Percentiles rank a stretch among this genome's conserved stretches.
phyloP scores from a whole-genome alignment of 2,888 invertebrate species.

The Bruchidius siliquastri region DNA sequence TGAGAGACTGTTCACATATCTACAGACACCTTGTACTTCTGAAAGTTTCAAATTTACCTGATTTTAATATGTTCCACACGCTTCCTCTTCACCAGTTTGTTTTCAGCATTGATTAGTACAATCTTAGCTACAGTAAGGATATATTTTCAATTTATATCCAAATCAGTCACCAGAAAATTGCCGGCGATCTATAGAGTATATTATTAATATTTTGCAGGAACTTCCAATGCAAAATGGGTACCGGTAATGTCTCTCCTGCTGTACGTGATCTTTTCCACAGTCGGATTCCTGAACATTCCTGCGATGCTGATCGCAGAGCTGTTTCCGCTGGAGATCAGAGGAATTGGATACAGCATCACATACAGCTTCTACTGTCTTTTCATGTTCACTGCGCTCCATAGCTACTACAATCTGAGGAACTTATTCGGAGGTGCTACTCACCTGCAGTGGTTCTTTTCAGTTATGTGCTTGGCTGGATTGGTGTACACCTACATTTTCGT shows the following conservation, averaged over 20 bases:
- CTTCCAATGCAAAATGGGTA: conserved; percentile 42
- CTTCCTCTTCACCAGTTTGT: no score
- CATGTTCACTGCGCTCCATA: conserved; percentile 56
- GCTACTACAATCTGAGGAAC: conserved; percentile 43
- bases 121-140: no score
- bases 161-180: no score
- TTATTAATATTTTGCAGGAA: conserved; percentile 27
- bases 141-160: no score
- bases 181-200: no score
- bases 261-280: conserved; percentile 56
- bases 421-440: conserved; percentile 48
- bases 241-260: conserved; percentile 53
- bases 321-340: conserved; percentile 57
- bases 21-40: no score
- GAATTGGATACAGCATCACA: conserved; percentile 48
- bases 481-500: conserved; percentile 48
- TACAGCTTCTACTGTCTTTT: conserved; percentile 54
- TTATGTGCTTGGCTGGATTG: conserved; percentile 44
- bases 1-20: no score
- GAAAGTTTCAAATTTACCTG: no score
- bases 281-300: conserved; percentile 56
- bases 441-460: conserved; percentile 55
- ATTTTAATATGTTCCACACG: no score
- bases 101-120: no score
- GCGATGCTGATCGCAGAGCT: conserved; percentile 61